These are phyloP conservation scores for Saxidomus purpurata DNA, from an alignment of 1,140 invertebrate genomes.

Conservation along the genomic window DNA sequence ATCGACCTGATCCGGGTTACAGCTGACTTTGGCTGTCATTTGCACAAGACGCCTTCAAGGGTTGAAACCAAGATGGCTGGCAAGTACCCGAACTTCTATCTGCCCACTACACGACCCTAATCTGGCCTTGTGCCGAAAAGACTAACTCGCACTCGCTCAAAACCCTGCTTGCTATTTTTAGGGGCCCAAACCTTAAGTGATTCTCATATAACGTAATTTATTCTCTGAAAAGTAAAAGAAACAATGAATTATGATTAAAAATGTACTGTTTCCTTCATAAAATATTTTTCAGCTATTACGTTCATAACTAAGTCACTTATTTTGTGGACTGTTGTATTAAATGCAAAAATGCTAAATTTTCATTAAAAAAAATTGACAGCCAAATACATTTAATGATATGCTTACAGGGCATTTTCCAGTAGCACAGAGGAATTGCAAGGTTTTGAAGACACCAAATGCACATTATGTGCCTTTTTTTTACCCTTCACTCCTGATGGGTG, in stretches of 20 bases:
- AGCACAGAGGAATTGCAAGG: background rate
- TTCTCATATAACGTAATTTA: slow-evolving; percentile 58
- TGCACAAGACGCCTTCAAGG: slow-evolving; percentile 50
- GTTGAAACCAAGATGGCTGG: slow-evolving; percentile 47
- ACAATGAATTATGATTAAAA: background rate
- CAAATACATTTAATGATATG: too few species aligned
- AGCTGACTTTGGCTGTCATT: slow-evolving; percentile 32
- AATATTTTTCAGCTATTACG: background rate
- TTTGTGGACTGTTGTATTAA: too few species aligned
- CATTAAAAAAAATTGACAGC: too few species aligned
- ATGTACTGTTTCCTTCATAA: background rate
- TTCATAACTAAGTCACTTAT: too few species aligned
- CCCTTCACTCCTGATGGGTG: too few species aligned
- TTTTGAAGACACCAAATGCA: background rate
- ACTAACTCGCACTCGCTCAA: slow-evolving; percentile 45
- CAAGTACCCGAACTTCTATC: background rate
- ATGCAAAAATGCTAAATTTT: too few species aligned
- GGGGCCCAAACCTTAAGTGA: slow-evolving; percentile 57
- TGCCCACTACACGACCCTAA: background rate
- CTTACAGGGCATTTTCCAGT: background rate
- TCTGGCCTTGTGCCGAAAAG: background rate
- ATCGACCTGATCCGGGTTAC: background rate
- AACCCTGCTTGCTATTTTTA: slow-evolving; percentile 41
- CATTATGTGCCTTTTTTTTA: too few species aligned
- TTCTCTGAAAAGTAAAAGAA: slow-evolving; percentile 66